phyloP scores from a whole-genome alignment of 2,797 vertebrate genomes.

The Helicolenus hilgendorfi region DNA sequence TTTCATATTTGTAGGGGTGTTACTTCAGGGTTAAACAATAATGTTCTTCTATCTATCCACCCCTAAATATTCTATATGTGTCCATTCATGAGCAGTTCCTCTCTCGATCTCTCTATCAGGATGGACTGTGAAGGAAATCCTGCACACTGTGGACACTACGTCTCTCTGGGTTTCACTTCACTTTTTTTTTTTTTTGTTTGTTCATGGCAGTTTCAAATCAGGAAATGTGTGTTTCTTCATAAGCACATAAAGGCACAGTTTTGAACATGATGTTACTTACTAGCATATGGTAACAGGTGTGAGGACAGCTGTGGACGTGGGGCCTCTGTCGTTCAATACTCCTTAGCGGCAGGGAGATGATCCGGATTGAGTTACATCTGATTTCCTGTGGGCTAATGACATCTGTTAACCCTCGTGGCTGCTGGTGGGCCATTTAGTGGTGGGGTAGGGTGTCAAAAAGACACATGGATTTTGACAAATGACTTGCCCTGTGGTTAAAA shows the following conservation, averaged over 20 bases:
- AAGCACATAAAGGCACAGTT: neutral
- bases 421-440: slow-evolving; percentile 44
- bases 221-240: slow-evolving; percentile 78
- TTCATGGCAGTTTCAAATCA: slow-evolving; percentile 64
- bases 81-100: slow-evolving; percentile 20
- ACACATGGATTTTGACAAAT: neutral
- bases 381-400: slow-evolving; percentile 79
- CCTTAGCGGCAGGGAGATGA: slow-evolving; percentile 48
- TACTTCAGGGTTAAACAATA: neutral
- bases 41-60: neutral
- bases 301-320: slow-evolving; percentile 76
- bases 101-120: slow-evolving; percentile 44
- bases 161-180: slow-evolving; percentile 81
- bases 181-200: slow-evolving; percentile 57
- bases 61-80: neutral
- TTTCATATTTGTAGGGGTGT: neutral
- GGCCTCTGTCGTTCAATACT: slow-evolving; percentile 65
- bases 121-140: slow-evolving; percentile 65
- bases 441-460: neutral
- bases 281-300: slow-evolving; percentile 79
- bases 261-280: neutral
- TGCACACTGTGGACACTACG: slow-evolving; percentile 35
- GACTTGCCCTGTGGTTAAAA: neutral
- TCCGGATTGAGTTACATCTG: slow-evolving; percentile 75
- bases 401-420: slow-evolving; percentile 69